Evolutionary conservation across 2,113 vertebrate genomes (phyloP).

Genomic region (Pollimyrus isidori): DNA sequence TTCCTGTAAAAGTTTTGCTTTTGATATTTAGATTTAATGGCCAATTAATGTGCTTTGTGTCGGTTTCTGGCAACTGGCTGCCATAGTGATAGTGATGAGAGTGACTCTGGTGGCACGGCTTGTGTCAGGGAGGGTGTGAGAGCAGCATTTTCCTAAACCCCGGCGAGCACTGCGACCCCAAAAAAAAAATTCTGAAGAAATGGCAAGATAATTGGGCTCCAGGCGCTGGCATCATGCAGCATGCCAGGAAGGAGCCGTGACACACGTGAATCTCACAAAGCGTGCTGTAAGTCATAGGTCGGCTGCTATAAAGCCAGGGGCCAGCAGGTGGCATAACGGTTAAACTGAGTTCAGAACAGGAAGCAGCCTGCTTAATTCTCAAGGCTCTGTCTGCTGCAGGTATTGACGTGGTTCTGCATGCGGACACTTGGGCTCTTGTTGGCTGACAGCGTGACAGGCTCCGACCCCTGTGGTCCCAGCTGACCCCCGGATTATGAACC

Average conservation of each 20-base stretch:
- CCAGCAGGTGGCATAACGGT: background rate
- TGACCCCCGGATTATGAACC: background rate
- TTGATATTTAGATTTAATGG: background rate
- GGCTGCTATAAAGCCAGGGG: background rate
- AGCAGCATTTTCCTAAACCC: background rate
- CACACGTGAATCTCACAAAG: background rate
- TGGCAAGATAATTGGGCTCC: background rate
- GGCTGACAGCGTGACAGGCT: background rate
- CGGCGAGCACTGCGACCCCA: background rate
- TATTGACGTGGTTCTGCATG: background rate
- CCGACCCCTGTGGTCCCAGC: background rate
- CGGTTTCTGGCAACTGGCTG: background rate
- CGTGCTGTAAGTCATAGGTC: background rate
- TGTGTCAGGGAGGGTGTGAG: background rate
- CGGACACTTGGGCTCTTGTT: background rate
- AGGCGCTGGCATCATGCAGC: background rate
- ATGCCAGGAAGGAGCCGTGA: background rate
- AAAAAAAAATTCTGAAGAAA: background rate
- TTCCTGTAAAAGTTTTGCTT: background rate
- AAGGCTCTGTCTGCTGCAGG: background rate
- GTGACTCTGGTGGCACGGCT: background rate
- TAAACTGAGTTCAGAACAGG: background rate
- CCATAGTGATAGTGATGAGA: background rate
- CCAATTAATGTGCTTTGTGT: background rate
- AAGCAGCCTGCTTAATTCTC: background rate